Conservation (phyloP, 1,140 invertebrate species). For the Hylyphantes graminicola region DNA sequence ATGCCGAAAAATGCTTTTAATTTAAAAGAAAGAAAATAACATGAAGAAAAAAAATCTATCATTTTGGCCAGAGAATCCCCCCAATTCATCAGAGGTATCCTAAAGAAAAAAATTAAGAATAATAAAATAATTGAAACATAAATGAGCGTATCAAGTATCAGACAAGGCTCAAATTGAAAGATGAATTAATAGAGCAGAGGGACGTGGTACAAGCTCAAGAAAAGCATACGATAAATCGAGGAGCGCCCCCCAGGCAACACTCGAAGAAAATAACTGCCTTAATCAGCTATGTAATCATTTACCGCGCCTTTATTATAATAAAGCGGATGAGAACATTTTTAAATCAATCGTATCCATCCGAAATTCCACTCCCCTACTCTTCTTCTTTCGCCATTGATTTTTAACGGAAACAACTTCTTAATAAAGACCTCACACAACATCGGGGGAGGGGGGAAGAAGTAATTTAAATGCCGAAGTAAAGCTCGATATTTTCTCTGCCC, state of each 20-base stretch:
- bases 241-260: conserved; percentile 41
- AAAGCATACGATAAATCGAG: conserved; percentile 43
- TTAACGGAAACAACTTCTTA: conserved; percentile 60
- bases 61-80: conserved; percentile 3
- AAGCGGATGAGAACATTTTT: conserved; percentile 54
- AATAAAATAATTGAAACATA: conserved; percentile 7
- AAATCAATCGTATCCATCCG: conserved; percentile 47
- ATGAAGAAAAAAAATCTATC: conserved; percentile 12
- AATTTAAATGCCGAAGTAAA: conserved; percentile 58
- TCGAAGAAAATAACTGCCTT: conserved; percentile 59
- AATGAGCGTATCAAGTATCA: conserved; percentile 33
- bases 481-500: conserved; percentile 58
- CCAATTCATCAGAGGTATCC: background rate
- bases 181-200: conserved; percentile 43
- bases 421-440: conserved; percentile 43
- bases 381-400: conserved; percentile 45
- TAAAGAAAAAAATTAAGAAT: background rate
- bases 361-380: conserved; percentile 22
- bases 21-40: background rate
- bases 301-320: conserved; percentile 60
- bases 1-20: conserved; percentile 2
- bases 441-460: conserved; percentile 26
- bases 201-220: background rate
- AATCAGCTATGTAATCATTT: conserved; percentile 60
- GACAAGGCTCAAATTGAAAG: conserved; percentile 54